Percentiles rank a stretch among this genome's conserved stretches.
These are phyloP conservation scores for Heliconius ethilla DNA, from an alignment of 2,888 invertebrate species.

Conservation along the genomic window DNA sequence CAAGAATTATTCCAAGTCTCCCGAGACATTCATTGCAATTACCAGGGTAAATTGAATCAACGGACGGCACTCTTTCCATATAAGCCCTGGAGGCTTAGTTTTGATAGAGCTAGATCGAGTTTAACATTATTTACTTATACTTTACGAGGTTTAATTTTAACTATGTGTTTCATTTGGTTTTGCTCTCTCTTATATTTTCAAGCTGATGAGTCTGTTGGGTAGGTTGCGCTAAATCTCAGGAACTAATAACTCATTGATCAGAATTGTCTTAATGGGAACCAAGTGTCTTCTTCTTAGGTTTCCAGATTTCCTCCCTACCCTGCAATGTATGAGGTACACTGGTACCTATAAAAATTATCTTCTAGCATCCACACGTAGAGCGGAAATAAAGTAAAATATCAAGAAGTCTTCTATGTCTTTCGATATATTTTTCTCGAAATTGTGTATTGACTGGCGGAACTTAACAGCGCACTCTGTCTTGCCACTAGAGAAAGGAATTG, in stretches of 20 bases:
- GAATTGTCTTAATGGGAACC: background rate
- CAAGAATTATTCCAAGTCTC: slow-evolving; percentile 23
- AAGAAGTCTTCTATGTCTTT: too few relatives aligned
- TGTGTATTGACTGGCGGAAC: too few relatives aligned
- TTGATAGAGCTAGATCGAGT: slow-evolving; percentile 19
- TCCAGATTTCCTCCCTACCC: background rate
- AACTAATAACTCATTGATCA: background rate
- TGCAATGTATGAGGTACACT: background rate
- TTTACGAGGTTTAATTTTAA: background rate
- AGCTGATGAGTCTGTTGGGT: too few relatives aligned
- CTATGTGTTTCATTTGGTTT: background rate
- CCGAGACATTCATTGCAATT: slow-evolving; percentile 32
- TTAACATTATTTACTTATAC: slow-evolving; percentile 12
- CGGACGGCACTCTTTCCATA: slow-evolving; percentile 20
- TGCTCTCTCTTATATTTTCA: too few relatives aligned
- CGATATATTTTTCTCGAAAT: too few relatives aligned
- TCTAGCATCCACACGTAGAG: too few relatives aligned
- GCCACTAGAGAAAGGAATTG: too few relatives aligned
- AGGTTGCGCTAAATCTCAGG: too few relatives aligned
- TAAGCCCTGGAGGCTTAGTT: slow-evolving; percentile 18
- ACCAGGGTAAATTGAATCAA: slow-evolving; percentile 34
- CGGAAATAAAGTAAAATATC: too few relatives aligned
- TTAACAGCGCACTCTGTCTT: too few relatives aligned
- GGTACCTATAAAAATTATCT: background rate
- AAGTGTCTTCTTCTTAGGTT: background rate